Percentiles rank a stretch among this genome's conserved stretches.
Conservation (phyloP, 2,888 invertebrate genomes). For the Pheosia tremula region DNA sequence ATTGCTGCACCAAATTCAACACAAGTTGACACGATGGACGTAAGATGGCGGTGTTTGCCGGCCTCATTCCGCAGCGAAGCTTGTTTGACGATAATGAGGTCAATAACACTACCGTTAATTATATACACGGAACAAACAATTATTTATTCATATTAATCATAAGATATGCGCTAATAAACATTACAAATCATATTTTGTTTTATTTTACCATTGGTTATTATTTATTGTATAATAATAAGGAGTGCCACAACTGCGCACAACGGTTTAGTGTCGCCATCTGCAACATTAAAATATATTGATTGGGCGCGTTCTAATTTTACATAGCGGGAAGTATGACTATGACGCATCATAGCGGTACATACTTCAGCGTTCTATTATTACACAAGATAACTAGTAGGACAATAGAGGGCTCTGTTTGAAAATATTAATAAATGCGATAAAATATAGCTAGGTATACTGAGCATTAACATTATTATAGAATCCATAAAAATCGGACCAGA, state of each 20-base stretch:
- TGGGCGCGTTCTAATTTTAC: conserved; percentile 63
- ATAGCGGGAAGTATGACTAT: conserved; percentile 36
- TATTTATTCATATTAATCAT: neutral
- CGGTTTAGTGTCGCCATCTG: conserved; percentile 66
- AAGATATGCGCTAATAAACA: neutral
- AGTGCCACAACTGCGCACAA: conserved; percentile 38
- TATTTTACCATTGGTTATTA: neutral
- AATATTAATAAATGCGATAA: neutral
- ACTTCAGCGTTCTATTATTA: conserved; percentile 50
- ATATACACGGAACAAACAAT: neutral
- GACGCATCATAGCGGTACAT: conserved; percentile 50
- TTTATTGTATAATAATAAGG: neutral
- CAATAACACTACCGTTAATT: conserved; percentile 3
- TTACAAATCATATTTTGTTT: neutral
- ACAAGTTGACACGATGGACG: conserved; percentile 72
- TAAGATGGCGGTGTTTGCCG: conserved; percentile 79
- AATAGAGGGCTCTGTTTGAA: conserved; percentile 65
- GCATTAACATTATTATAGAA: too few species aligned
- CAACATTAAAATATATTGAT: conserved; percentile 61
- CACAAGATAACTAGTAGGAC: conserved; percentile 46
- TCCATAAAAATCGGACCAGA: too few species aligned
- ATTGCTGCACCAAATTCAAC: conserved; percentile 65
- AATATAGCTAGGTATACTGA: too few species aligned
- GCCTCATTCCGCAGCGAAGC: conserved; percentile 44
- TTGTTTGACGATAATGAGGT: conserved; percentile 26